Percentiles rank a stretch among this genome's conserved stretches.
Evolutionary conservation across 2,888 invertebrate genomes (phyloP).

Genomic region (Tupiocoris notatus): DNA sequence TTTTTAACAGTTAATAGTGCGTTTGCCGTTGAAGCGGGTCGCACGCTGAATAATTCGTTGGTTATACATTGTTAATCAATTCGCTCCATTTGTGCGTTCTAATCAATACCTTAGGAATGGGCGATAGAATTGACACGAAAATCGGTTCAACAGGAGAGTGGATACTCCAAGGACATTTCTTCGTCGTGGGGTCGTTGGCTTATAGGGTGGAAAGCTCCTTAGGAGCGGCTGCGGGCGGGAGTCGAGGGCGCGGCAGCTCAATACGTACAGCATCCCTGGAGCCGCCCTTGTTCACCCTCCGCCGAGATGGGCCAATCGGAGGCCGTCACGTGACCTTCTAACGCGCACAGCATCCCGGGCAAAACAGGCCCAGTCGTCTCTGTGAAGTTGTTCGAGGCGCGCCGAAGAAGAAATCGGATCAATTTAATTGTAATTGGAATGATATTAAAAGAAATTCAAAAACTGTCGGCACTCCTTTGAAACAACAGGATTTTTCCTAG

Average conservation of each 20-base stretch:
- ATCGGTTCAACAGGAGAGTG: not conserved
- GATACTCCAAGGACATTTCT: conserved; percentile 1
- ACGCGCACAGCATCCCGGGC: conserved; percentile 25
- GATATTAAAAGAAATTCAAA: too few relatives aligned
- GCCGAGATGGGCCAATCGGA: conserved; percentile 7
- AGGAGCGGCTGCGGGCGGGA: not conserved
- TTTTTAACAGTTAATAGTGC: too few relatives aligned
- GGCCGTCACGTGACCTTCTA: conserved; percentile 30
- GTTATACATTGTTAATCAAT: too few relatives aligned
- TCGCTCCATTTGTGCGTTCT: too few relatives aligned
- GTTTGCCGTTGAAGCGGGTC: too few relatives aligned
- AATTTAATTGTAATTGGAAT: too few relatives aligned
- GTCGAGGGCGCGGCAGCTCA: conserved; percentile 35
- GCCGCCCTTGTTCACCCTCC: not conserved
- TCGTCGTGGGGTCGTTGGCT: not conserved
- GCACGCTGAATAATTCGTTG: too few relatives aligned
- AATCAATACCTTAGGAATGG: too few relatives aligned
- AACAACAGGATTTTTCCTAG: too few relatives aligned
- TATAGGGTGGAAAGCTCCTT: not conserved
- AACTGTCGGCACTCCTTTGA: too few relatives aligned
- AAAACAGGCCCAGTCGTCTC: conserved; percentile 15
- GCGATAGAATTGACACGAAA: too few relatives aligned
- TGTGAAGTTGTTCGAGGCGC: not conserved
- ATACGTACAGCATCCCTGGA: conserved; percentile 48
- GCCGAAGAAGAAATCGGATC: too few relatives aligned